Conservation (phyloP, 2,888 invertebrate genomes). For the Cheilosia impressa region DNA sequence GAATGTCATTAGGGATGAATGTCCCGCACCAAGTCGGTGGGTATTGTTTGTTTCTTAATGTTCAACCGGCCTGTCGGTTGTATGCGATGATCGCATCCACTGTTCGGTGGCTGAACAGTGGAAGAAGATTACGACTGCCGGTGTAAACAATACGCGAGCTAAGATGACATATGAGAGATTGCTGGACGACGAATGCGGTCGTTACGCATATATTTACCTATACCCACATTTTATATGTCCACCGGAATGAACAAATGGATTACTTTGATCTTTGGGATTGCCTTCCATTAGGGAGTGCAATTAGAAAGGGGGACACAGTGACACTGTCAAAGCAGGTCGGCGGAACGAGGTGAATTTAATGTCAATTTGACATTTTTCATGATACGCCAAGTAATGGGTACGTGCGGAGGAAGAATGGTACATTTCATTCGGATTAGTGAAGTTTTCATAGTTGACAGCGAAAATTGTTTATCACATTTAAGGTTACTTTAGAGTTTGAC, state of each 20-base stretch:
- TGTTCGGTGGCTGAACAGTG: slow-evolving; percentile 63
- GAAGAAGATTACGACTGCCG: slow-evolving; percentile 63
- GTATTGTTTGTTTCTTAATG: slow-evolving; percentile 50
- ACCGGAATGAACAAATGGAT: slow-evolving; percentile 62
- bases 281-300: slow-evolving; percentile 61
- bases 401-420: no score
- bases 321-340: slow-evolving; percentile 27
- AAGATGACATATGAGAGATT: slow-evolving; percentile 71
- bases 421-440: no score
- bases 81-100: slow-evolving; percentile 44
- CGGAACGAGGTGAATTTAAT: slow-evolving; percentile 3
- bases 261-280: slow-evolving; percentile 64
- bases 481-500: no score
- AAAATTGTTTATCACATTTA: no score
- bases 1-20: slow-evolving; percentile 72
- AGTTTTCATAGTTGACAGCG: no score
- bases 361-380: background rate
- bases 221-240: background rate
- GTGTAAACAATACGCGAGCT: slow-evolving; percentile 68
- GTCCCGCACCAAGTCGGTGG: slow-evolving; percentile 45
- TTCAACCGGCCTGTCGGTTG: slow-evolving; percentile 25
- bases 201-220: slow-evolving; percentile 30
- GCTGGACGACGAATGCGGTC: slow-evolving; percentile 56
- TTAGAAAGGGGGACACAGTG: slow-evolving; percentile 51
- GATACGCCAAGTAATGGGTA: no score